phyloP scores from a whole-genome alignment of 2,113 vertebrate species.

The Indicator indicator region DNA sequence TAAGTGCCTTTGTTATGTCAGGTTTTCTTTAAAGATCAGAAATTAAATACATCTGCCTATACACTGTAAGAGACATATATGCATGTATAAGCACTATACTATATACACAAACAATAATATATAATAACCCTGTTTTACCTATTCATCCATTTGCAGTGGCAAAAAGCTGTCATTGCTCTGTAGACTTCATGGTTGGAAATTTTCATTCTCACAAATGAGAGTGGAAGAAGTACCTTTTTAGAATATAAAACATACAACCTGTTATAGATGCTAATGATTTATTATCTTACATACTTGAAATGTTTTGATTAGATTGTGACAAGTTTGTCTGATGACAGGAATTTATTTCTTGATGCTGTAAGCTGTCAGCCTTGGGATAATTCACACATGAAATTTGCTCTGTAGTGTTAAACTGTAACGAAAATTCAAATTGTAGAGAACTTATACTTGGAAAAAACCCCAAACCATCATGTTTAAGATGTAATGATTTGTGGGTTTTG shows the following conservation, averaged over 20 bases:
- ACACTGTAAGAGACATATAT: neutral
- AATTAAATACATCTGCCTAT: neutral
- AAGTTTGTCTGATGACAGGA: slow-evolving; percentile 50
- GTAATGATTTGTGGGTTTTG: neutral
- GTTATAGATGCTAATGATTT: slow-evolving; percentile 65
- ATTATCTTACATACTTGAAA: slow-evolving; percentile 61
- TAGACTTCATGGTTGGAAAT: neutral
- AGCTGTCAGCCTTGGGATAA: slow-evolving; percentile 50
- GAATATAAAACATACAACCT: slow-evolving; percentile 40
- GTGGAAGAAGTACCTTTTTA: slow-evolving; percentile 31
- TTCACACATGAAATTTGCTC: slow-evolving; percentile 47
- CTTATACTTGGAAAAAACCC: neutral
- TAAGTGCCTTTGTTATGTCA: neutral
- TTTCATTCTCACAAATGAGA: neutral
- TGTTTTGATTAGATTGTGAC: slow-evolving; percentile 68
- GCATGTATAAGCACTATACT: neutral
- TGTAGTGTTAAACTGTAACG: neutral
- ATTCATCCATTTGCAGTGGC: neutral
- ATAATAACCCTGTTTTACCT: neutral
- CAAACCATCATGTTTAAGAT: too few species aligned
- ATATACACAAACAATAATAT: neutral
- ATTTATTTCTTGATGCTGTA: slow-evolving; percentile 48
- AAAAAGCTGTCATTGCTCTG: neutral
- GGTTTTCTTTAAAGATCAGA: neutral
- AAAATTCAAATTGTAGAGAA: neutral